A percentile compares a stretch with the other conserved stretches of the same genome.
These are phyloP conservation scores for Nettapus auritus DNA, from an alignment of 2,113 vertebrate species.

Conservation along the genomic window DNA sequence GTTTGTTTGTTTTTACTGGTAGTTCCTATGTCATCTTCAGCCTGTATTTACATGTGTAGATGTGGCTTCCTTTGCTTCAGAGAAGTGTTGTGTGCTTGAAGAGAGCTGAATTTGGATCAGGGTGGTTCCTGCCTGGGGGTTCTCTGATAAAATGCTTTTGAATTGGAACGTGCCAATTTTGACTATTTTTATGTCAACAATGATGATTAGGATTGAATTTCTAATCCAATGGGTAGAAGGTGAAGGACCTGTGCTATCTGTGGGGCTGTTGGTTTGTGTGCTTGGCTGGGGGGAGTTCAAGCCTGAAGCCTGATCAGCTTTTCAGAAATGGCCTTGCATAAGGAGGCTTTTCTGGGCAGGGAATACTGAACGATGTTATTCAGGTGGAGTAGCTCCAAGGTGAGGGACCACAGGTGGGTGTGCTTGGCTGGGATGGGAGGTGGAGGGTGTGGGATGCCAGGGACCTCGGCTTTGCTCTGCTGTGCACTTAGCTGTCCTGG, in stretches of 20 bases:
- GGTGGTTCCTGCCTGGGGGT: background rate
- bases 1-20: background rate
- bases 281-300: background rate
- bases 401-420: background rate
- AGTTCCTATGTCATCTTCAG: background rate
- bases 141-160: background rate
- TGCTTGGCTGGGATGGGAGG: accelerated
- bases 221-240: background rate
- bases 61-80: background rate
- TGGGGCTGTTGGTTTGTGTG: background rate
- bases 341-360: background rate
- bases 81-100: background rate
- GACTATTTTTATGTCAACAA: background rate
- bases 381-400: background rate
- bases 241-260: background rate
- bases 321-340: background rate
- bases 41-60: background rate
- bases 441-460: background rate
- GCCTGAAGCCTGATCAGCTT: background rate
- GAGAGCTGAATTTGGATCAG: background rate
- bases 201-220: background rate
- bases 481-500: accelerated
- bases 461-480: background rate
- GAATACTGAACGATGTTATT: background rate
- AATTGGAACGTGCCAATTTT: background rate